Conservation (phyloP, 2,888 invertebrate genomes). For the Rugalucina vietnamica region DNA sequence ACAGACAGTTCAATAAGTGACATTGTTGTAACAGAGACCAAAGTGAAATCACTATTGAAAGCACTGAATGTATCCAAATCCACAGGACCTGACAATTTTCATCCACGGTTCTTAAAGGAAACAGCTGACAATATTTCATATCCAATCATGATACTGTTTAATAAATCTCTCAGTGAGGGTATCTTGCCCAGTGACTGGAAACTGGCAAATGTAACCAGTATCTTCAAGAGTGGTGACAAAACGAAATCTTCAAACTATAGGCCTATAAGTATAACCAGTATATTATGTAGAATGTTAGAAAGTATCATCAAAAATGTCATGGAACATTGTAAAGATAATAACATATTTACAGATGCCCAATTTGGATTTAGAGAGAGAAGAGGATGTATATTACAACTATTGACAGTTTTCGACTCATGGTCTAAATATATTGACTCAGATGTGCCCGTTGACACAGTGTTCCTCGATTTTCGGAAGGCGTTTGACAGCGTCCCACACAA, state of each 20-base stretch:
- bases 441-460: not conserved
- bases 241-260: not conserved
- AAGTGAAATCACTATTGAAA: not conserved
- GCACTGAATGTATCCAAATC: not conserved
- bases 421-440: not conserved
- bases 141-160: not conserved
- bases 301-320: not conserved
- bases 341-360: not conserved
- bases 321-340: not conserved
- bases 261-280: not conserved
- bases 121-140: not conserved
- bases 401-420: slow-evolving; percentile 1
- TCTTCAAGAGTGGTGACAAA: slow-evolving; percentile 12
- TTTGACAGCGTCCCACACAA: slow-evolving; percentile 22
- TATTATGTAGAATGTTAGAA: slow-evolving; percentile 1
- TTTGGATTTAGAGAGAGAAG: slow-evolving; percentile 13
- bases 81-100: not conserved
- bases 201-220: slow-evolving; percentile 1
- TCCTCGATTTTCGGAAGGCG: slow-evolving; percentile 10
- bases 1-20: not conserved
- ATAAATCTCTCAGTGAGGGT: slow-evolving; percentile 1
- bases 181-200: not conserved
- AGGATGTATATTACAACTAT: slow-evolving; percentile 15
- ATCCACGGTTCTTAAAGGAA: not conserved
- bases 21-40: not conserved